Evolutionary conservation across 2,113 vertebrate species (phyloP).

Genomic region (Callopanchax toddi): DNA sequence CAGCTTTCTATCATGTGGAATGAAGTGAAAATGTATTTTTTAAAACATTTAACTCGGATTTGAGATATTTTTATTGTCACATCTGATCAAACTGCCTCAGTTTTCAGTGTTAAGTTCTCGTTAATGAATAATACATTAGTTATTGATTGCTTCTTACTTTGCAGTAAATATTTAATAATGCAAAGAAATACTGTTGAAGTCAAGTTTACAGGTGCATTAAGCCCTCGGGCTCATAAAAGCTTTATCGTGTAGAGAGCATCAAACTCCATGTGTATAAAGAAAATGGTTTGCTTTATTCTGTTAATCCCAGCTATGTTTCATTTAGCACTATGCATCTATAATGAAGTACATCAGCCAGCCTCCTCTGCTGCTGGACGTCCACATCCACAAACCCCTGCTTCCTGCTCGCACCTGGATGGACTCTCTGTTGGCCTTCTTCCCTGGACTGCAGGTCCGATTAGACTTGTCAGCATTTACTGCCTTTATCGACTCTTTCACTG

Average conservation of each 20-base stretch:
- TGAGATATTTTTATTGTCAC: background rate
- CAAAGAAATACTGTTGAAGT: background rate
- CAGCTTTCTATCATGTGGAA: background rate
- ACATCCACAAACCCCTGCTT: conserved; percentile 97
- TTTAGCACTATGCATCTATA: conserved; percentile 96
- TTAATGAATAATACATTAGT: conserved; percentile 6
- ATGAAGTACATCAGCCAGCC: conserved; percentile 99
- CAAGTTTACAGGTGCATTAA: background rate
- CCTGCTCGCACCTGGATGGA: conserved; percentile 99
- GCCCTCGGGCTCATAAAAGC: background rate
- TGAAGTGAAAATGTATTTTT: background rate
- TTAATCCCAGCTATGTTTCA: background rate
- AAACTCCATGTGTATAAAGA: background rate
- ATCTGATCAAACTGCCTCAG: background rate
- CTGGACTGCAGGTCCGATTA: conserved; percentile 90
- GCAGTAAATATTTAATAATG: conserved; percentile 3
- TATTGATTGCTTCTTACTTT: conserved; percentile 1
- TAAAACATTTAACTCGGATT: background rate
- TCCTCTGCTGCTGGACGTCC: conserved; percentile 94
- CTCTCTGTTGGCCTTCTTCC: conserved; percentile 96
- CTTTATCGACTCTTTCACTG: background rate
- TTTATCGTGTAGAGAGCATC: background rate
- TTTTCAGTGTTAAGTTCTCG: conserved; percentile 1
- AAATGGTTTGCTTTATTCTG: background rate
- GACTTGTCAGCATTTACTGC: background rate